phyloP scores from a whole-genome alignment of 2,797 vertebrate genomes.

The Tokudaia muenninki region DNA sequence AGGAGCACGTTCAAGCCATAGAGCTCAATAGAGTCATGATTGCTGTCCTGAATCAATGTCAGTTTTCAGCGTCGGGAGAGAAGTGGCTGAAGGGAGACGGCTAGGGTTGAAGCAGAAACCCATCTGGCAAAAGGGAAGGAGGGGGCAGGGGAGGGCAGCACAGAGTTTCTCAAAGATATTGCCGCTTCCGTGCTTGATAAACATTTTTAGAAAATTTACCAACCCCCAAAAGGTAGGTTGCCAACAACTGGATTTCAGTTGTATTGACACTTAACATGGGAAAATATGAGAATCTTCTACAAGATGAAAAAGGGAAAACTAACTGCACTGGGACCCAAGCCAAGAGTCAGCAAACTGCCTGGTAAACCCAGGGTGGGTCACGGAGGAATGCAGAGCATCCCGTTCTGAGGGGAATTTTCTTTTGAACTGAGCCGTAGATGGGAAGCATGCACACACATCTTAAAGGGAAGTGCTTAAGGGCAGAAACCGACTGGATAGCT shows the following conservation, averaged over 20 bases:
- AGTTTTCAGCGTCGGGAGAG: not conserved
- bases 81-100: not conserved
- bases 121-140: not conserved
- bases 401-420: constrained; percentile 25
- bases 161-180: not conserved
- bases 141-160: not conserved
- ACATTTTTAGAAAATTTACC: not conserved
- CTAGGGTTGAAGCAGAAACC: not conserved
- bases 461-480: not conserved
- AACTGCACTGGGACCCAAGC: constrained; percentile 66
- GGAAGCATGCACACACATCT: not conserved
- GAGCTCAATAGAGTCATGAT: not conserved
- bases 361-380: constrained; percentile 61
- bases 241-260: constrained; percentile 47
- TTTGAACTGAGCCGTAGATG: constrained; percentile 30
- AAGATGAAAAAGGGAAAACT: constrained; percentile 58
- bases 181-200: not conserved
- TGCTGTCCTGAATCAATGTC: not conserved
- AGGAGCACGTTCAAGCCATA: too few relatives aligned
- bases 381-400: constrained; percentile 67
- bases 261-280: constrained; percentile 44
- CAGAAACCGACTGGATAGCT: not conserved
- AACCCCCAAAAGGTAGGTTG: not conserved
- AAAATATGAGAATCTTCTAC: constrained; percentile 52
- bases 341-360: constrained; percentile 53